Percentiles rank a stretch among this genome's conserved stretches.
Evolutionary conservation across 2,113 vertebrate genomes (phyloP).

Genomic region (Spea multiplicata): DNA sequence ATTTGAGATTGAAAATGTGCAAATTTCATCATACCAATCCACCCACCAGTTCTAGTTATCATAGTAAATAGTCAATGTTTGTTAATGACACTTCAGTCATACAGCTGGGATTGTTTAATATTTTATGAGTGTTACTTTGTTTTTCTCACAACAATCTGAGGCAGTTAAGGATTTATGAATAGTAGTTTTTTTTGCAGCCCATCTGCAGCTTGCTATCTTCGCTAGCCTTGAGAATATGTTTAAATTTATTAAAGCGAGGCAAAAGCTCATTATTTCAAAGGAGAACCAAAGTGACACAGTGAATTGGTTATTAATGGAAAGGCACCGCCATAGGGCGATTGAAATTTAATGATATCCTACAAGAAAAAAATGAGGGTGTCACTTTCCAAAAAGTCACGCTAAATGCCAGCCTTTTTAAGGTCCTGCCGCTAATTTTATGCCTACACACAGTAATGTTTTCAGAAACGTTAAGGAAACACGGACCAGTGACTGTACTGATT

Average conservation of each 20-base stretch:
- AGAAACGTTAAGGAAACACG: constrained; percentile 99
- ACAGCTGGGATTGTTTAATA: constrained; percentile 87
- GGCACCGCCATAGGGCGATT: constrained; percentile 99
- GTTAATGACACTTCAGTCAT: constrained; percentile 81
- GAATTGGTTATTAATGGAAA: constrained; percentile 99
- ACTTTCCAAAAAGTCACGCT: constrained; percentile 99
- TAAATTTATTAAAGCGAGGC: constrained; percentile 99
- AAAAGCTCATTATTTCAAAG: constrained; percentile 99
- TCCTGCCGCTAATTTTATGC: constrained; percentile 99
- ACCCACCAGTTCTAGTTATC: constrained; percentile 71
- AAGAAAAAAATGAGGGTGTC: constrained; percentile 99
- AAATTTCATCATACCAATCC: constrained; percentile 70
- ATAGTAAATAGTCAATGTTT: constrained; percentile 82
- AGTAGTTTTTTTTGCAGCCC: constrained; percentile 83
- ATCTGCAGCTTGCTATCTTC: constrained; percentile 87
- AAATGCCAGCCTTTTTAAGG: constrained; percentile 99
- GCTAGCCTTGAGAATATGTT: constrained; percentile 99
- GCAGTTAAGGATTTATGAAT: constrained; percentile 99
- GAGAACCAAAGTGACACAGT: constrained; percentile 94
- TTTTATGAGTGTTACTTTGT: constrained; percentile 89
- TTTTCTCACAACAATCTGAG: constrained; percentile 89
- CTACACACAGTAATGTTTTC: constrained; percentile 99
- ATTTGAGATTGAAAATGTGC: constrained; percentile 61
- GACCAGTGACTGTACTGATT: constrained; percentile 99
- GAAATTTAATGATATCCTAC: constrained; percentile 99